Evolutionary conservation across 2,797 vertebrate species (phyloP).

Genomic region (Petrocephalus schoutedeni): DNA sequence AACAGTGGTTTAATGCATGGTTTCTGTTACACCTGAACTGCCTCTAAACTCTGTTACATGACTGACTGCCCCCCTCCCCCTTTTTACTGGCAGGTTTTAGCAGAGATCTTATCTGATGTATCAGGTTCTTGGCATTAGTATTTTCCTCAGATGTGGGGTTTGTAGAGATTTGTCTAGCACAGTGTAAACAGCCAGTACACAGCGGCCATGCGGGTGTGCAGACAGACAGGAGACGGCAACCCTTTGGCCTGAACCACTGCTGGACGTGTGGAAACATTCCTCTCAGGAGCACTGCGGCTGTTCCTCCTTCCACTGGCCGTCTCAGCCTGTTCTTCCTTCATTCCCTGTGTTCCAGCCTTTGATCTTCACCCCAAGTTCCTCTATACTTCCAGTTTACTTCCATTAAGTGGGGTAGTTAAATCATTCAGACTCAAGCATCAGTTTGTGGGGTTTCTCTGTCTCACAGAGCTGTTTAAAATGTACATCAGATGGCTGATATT

Average conservation of each 20-base stretch:
- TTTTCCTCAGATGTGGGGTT: neutral
- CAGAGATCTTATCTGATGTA: neutral
- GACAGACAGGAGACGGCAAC: slow-evolving; percentile 6
- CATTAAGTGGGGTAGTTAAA: too few relatives aligned
- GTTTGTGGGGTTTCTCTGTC: neutral
- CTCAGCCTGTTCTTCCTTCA: neutral
- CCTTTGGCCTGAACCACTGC: neutral
- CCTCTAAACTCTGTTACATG: neutral
- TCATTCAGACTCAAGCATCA: too few relatives aligned
- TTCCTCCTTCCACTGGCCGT: neutral
- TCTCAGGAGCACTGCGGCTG: neutral
- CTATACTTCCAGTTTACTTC: too few relatives aligned
- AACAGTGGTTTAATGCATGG: neutral
- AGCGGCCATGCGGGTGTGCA: neutral
- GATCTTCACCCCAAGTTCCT: neutral
- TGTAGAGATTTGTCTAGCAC: neutral
- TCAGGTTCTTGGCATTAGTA: neutral
- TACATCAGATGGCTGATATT: slow-evolving; percentile 18
- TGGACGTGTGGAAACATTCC: neutral
- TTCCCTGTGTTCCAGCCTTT: neutral
- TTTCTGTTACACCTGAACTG: neutral
- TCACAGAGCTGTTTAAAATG: neutral
- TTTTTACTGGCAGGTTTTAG: neutral
- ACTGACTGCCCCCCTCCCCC: neutral
- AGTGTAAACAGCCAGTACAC: neutral